Conservation (phyloP, 2,113 vertebrate genomes). For the Dolichotis patagonum region DNA sequence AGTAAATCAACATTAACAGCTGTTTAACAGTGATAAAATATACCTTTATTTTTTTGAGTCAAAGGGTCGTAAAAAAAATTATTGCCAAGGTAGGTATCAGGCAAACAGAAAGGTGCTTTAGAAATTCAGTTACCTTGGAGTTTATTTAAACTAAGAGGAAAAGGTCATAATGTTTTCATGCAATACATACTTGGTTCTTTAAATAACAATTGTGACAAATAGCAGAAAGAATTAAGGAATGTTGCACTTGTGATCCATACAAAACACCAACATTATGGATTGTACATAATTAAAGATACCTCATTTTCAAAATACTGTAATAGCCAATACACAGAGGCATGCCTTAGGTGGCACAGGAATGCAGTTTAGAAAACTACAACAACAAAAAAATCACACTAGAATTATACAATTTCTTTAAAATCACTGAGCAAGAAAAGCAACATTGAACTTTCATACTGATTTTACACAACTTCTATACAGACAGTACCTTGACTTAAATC, state of each 20-base stretch:
- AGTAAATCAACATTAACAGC: slow-evolving; percentile 72
- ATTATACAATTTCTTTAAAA: slow-evolving; percentile 86
- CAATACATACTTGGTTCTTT: slow-evolving; percentile 82
- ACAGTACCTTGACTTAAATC: slow-evolving; percentile 91
- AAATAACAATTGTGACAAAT: slow-evolving; percentile 85
- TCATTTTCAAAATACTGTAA: slow-evolving; percentile 89
- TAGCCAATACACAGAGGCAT: slow-evolving; percentile 87
- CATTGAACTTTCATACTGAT: slow-evolving; percentile 83
- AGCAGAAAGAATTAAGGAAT: slow-evolving; percentile 81
- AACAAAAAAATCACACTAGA: slow-evolving; percentile 85
- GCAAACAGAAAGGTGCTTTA: slow-evolving; percentile 80
- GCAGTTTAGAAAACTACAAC: slow-evolving; percentile 87
- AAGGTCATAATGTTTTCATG: slow-evolving; percentile 84
- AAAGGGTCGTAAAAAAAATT: slow-evolving; percentile 77
- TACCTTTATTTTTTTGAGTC: slow-evolving; percentile 79
- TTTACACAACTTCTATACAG: slow-evolving; percentile 87
- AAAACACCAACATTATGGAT: slow-evolving; percentile 85
- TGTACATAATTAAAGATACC: slow-evolving; percentile 87
- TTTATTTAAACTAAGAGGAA: slow-evolving; percentile 86
- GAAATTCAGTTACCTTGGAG: slow-evolving; percentile 81
- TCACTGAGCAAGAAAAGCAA: slow-evolving; percentile 88
- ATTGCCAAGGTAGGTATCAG: slow-evolving; percentile 84
- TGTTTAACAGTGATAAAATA: slow-evolving; percentile 80
- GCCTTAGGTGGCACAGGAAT: slow-evolving; percentile 89
- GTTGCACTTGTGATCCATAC: slow-evolving; percentile 82